These are phyloP conservation scores for Tridacna gigas DNA, from an alignment of 2,888 invertebrate species.

Conservation along the genomic window DNA sequence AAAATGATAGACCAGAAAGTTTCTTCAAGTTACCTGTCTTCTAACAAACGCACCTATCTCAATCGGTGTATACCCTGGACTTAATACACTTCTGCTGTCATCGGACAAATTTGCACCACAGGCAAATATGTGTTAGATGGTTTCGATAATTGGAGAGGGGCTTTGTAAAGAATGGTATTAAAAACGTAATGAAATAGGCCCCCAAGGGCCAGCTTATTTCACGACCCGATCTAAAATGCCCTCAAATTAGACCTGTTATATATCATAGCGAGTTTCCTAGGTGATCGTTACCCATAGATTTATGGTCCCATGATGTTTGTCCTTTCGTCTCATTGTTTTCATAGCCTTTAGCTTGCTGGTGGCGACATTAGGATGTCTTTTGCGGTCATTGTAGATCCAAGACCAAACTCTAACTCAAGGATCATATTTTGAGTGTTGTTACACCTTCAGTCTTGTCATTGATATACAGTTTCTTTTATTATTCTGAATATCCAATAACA, in stretches of 20 bases:
- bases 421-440: too few species aligned
- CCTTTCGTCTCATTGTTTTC: too few species aligned
- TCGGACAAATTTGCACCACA: background rate
- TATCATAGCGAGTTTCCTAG: background rate
- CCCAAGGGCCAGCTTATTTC: background rate
- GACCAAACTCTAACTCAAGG: too few species aligned
- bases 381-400: too few species aligned
- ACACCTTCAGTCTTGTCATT: too few species aligned
- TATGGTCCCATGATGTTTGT: background rate
- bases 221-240: background rate
- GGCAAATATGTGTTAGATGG: constrained; percentile 22
- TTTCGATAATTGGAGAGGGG: constrained; percentile 10
- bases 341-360: too few species aligned
- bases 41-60: background rate
- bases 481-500: too few species aligned
- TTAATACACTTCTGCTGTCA: background rate
- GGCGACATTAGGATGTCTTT: too few species aligned
- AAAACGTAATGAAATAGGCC: constrained; percentile 1
- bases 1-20: background rate
- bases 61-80: background rate
- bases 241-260: constrained; percentile 10
- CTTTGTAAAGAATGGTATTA: background rate
- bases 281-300: background rate
- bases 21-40: background rate
- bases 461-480: too few species aligned